Evolutionary conservation across 1,140 invertebrate genomes (phyloP).

Genomic region (Zaprionus africanus): DNA sequence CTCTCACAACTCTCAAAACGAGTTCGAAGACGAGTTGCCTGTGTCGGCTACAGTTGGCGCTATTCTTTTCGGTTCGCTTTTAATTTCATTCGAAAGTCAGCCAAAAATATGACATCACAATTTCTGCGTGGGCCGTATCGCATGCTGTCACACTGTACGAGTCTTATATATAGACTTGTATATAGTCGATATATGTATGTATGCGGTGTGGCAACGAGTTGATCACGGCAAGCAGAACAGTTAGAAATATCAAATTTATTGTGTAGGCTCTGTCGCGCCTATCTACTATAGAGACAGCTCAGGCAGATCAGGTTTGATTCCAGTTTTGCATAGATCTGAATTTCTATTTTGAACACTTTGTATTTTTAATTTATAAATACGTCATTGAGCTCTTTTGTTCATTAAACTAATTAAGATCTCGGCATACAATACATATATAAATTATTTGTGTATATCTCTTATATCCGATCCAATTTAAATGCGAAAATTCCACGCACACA

Average conservation of each 20-base stretch:
- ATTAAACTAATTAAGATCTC: background rate
- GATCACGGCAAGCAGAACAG: conserved; percentile 18
- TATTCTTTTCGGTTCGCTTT: conserved; percentile 53
- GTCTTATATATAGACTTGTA: conserved; percentile 19
- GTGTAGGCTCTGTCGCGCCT: background rate
- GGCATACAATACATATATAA: background rate
- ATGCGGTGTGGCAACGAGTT: conserved; percentile 10
- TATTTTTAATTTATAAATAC: too few species aligned
- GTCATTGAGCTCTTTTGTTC: background rate
- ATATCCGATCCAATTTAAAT: background rate
- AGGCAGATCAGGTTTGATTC: background rate
- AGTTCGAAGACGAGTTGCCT: conserved; percentile 35
- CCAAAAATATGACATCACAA: conserved; percentile 73
- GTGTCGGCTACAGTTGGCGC: conserved; percentile 23
- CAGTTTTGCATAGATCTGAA: background rate
- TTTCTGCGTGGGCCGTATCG: conserved; percentile 55
- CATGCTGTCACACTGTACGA: conserved; percentile 18
- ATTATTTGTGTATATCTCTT: background rate
- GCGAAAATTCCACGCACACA: conserved; percentile 46
- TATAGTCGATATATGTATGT: background rate
- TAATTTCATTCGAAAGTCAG: conserved; percentile 52
- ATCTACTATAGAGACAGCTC: background rate
- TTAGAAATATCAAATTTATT: conserved; percentile 2
- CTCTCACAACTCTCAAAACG: conserved; percentile 27
- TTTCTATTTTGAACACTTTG: background rate